phyloP scores from a whole-genome alignment of 2,113 vertebrate genomes.

The Gymnobelideus leadbeateri region DNA sequence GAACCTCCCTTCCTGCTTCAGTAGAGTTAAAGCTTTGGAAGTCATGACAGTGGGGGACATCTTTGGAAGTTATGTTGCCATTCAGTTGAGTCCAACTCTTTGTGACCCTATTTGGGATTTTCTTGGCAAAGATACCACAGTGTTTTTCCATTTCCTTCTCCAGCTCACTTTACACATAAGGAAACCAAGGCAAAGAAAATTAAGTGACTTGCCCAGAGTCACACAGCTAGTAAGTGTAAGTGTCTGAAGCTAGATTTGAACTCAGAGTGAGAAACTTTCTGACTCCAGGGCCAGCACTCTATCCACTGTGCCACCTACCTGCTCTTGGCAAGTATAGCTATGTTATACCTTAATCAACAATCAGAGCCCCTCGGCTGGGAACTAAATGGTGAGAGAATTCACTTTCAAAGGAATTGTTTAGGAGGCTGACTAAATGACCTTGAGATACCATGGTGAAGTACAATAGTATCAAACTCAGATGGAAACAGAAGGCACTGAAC shows the following conservation, averaged over 20 bases:
- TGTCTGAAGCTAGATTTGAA: not conserved
- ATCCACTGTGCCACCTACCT: not conserved
- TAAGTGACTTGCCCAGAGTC: not conserved
- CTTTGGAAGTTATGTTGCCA: not conserved
- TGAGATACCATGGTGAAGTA: too few species aligned
- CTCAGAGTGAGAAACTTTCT: not conserved
- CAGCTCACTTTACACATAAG: not conserved
- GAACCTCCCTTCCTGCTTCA: not conserved
- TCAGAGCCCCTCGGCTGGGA: not conserved
- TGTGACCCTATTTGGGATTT: too few species aligned
- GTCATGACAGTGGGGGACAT: not conserved
- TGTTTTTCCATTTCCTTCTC: too few species aligned
- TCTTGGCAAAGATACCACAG: too few species aligned
- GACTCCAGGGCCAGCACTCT: not conserved
- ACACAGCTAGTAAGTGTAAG: not conserved
- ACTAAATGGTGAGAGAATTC: not conserved
- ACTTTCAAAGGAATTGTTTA: not conserved
- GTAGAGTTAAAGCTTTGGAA: not conserved
- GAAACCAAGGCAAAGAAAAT: not conserved
- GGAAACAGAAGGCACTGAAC: not conserved
- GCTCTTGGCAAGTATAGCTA: not conserved
- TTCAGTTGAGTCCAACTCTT: too few species aligned
- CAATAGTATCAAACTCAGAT: not conserved
- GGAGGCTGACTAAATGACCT: too few species aligned
- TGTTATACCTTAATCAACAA: not conserved